A percentile compares a stretch with the other conserved stretches of the same genome.
These are phyloP conservation scores for Etheostoma cragini DNA, from an alignment of 2,113 vertebrate genomes.

Conservation along the genomic window DNA sequence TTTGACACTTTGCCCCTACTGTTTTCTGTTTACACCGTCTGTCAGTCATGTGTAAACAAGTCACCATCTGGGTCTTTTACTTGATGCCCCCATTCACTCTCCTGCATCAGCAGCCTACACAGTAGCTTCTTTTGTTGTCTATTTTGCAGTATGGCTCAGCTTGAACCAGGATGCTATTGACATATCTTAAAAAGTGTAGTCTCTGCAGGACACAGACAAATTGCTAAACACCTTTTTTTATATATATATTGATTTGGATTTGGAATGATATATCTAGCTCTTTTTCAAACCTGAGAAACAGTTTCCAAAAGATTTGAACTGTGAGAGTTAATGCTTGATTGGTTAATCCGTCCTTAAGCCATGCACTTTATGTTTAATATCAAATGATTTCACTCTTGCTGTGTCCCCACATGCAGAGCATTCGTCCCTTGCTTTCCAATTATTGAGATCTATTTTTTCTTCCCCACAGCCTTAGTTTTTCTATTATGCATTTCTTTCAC, in stretches of 20 bases:
- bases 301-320: conserved; percentile 1
- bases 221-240: background rate
- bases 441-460: conserved; percentile 26
- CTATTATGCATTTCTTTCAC: conserved; percentile 6
- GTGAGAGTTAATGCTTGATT: background rate
- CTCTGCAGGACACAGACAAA: conserved; percentile 2
- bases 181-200: background rate
- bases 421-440: conserved; percentile 4
- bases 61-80: conserved; percentile 12
- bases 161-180: background rate
- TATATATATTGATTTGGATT: background rate
- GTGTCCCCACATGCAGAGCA: background rate
- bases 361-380: conserved; percentile 25
- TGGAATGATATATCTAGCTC: background rate
- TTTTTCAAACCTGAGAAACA: background rate
- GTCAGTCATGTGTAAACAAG: conserved; percentile 18
- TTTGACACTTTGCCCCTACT: conserved; percentile 28
- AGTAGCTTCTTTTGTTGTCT: background rate
- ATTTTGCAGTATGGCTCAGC: background rate
- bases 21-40: conserved; percentile 31
- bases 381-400: background rate
- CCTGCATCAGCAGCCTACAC: background rate
- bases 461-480: background rate
- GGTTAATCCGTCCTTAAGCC: conserved; percentile 9
- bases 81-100: conserved; percentile 7